Percentiles rank a stretch among this genome's conserved stretches.
Conservation (phyloP, 1,140 invertebrate species). For the Diorhabda sublineata region DNA sequence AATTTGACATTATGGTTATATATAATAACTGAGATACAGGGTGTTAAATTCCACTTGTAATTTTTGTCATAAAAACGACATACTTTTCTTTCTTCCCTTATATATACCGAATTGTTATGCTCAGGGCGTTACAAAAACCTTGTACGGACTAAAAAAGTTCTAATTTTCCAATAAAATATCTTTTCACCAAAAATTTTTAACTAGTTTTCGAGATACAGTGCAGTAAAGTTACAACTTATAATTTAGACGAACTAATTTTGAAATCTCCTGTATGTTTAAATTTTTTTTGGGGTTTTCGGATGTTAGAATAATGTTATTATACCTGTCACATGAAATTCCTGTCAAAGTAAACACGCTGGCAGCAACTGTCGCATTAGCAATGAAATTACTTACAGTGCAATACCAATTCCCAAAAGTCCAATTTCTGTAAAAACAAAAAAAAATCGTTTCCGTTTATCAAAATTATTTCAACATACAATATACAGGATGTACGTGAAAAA, state of each 20-base stretch:
- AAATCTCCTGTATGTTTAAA: no score
- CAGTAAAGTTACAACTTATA: no score
- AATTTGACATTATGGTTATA: no score
- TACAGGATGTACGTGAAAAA: background rate
- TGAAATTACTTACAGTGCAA: constrained; percentile 85
- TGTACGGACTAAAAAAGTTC: background rate
- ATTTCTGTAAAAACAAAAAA: constrained; percentile 52
- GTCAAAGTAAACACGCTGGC: constrained; percentile 89
- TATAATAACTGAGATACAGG: no score
- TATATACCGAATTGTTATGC: no score
- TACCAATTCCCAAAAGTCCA: constrained; percentile 85
- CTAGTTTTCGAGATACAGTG: no score
- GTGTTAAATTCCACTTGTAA: no score
- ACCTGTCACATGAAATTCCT: constrained; percentile 79
- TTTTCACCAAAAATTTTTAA: background rate
- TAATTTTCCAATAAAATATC: background rate
- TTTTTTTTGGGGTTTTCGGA: no score
- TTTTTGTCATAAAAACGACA: no score
- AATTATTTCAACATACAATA: background rate
- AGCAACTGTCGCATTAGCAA: constrained; percentile 81
- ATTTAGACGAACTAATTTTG: no score
- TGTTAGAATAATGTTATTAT: constrained; percentile 28
- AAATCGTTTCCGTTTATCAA: background rate
- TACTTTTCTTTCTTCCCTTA: no score
- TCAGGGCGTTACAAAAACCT: no score